These are phyloP conservation scores for Mechanitis messenoides DNA, from an alignment of 2,888 invertebrate genomes.

Conservation along the genomic window DNA sequence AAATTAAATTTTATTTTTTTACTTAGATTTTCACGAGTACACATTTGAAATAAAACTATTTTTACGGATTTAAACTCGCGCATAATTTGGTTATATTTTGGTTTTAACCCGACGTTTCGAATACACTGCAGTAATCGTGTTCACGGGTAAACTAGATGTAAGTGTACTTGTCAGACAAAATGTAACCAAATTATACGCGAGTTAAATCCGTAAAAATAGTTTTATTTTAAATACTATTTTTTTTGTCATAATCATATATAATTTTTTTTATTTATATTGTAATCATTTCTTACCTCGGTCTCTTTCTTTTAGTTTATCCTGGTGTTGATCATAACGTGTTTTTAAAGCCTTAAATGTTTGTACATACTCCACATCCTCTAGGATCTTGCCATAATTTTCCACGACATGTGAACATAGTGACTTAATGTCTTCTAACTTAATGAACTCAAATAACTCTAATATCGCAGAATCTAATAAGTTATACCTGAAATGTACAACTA, in stretches of 20 bases:
- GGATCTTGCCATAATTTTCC: slow-evolving; percentile 95
- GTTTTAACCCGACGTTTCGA: too few species aligned
- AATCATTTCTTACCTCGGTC: slow-evolving; percentile 78
- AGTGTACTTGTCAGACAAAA: too few species aligned
- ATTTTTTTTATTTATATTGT: background rate
- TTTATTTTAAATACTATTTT: too few species aligned
- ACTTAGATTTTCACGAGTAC: too few species aligned
- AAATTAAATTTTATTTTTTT: too few species aligned
- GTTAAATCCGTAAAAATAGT: too few species aligned
- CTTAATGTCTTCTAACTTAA: slow-evolving; percentile 95
- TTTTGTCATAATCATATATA: background rate
- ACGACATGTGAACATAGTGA: slow-evolving; percentile 94
- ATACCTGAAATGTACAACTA: slow-evolving; percentile 75
- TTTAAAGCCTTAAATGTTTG: slow-evolving; percentile 97
- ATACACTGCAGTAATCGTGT: too few species aligned
- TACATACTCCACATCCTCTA: slow-evolving; percentile 97
- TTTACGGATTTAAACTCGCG: too few species aligned
- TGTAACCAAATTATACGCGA: too few species aligned
- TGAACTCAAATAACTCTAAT: slow-evolving; percentile 99
- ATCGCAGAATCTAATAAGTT: slow-evolving; percentile 99
- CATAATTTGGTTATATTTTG: too few species aligned
- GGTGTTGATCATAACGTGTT: slow-evolving; percentile 92
- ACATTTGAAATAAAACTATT: too few species aligned
- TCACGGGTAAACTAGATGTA: too few species aligned
- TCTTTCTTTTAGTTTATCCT: slow-evolving; percentile 91